Conservation (phyloP, 2,113 vertebrate species). For the Callocephalon fimbriatum region DNA sequence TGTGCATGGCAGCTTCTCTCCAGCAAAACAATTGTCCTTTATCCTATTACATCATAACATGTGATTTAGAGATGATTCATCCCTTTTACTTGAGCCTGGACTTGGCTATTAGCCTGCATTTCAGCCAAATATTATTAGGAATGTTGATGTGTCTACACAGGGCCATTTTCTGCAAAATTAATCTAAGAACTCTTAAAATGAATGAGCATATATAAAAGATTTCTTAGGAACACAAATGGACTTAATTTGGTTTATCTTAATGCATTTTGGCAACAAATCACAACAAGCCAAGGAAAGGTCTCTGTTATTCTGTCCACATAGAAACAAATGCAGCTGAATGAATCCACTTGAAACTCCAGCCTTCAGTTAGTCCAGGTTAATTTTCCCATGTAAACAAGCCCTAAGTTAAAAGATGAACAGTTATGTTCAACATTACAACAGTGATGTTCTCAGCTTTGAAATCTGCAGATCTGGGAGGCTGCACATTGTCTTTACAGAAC, state of each 20-base stretch:
- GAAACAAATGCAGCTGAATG: not conserved
- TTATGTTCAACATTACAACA: no score
- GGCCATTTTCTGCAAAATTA: not conserved
- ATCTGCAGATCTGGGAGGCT: not conserved
- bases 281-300: not conserved
- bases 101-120: not conserved
- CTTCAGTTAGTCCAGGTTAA: not conserved
- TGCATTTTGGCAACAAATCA: not conserved
- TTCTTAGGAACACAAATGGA: not conserved
- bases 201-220: not conserved
- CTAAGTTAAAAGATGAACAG: not conserved
- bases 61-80: conserved; percentile 29
- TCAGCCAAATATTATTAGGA: not conserved
- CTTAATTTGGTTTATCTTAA: conserved; percentile 15
- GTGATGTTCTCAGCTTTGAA: not conserved
- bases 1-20: not conserved
- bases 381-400: not conserved
- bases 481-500: not conserved
- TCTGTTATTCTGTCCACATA: not conserved
- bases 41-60: not conserved
- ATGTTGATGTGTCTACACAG: conserved; percentile 7
- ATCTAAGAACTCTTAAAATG: not conserved
- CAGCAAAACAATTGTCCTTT: not conserved
- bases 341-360: not conserved
- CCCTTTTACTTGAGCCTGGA: not conserved